Evolutionary conservation across 2,113 vertebrate species (phyloP), one percentile per base, ranked within the genome.

Genomic region (Notothenia rossii): DNA sequence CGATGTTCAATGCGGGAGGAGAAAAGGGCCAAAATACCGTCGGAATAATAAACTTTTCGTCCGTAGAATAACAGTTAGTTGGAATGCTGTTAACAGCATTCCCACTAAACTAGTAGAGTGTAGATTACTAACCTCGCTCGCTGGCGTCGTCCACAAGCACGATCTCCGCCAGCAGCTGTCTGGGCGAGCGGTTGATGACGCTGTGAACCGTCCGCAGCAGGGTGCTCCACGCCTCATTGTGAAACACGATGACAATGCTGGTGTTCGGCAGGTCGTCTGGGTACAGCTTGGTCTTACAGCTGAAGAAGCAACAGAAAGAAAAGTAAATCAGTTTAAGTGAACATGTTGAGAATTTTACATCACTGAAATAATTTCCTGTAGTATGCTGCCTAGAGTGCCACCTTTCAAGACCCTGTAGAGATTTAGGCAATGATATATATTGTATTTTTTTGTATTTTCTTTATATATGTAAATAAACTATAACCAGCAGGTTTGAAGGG

Each of bases 171-270:
- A 99, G 95, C 61, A 99, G 92, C 86, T 95, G 95, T 72, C 91
- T 95, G 0, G 98, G 97, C 0, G 98, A 98, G 67, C 98, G 96
- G 82, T 91, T 96, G 75, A 99, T 96, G 12, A 96, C 97, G 15
- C 98, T 99, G 91, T 96, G 96, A 18, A 99, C 93, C 0, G 98
- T 99, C 10, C 98, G 94, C 10, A 99, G 96, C 56, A 99, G 92
- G 0, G 98, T 99, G 84, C 98, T 99, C 98, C 98, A 99, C 0
- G 98, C 98, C 83, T 99, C 98, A 33, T 99, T 99, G 93, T 99
- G 98, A 82, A 99, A 99, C 54, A 99, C 98, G n/a, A 99, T 99
- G 40, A 99, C 98, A 1, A 99, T 96, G 61, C 98, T 99, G 36
- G 98, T 99, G 93, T 96, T 97, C 62, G 98, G 98, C 75, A 99